Conservation (phyloP, 2,113 vertebrate genomes). For the Amphiprion ocellaris region DNA sequence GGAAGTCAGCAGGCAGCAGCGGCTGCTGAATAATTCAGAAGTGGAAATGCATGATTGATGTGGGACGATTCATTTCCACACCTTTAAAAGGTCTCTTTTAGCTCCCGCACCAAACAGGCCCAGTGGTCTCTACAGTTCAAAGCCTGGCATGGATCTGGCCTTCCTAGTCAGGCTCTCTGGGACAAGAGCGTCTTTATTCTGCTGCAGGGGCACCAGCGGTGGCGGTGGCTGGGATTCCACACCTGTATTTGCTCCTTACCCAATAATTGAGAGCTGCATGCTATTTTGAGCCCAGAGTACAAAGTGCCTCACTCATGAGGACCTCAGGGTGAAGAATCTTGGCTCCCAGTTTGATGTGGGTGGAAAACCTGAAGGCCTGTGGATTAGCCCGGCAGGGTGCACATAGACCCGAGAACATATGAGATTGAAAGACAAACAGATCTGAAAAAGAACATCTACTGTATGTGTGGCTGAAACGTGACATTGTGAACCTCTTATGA, state of each 20-base stretch:
- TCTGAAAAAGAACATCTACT: conserved; percentile 23
- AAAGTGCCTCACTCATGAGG: conserved; percentile 83
- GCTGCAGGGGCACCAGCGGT: conserved; percentile 55
- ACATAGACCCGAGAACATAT: conserved; percentile 38
- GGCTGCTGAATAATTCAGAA: conserved; percentile 89
- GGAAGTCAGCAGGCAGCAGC: conserved; percentile 66
- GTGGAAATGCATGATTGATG: conserved; percentile 93
- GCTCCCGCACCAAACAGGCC: conserved; percentile 62
- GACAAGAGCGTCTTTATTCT: conserved; percentile 88
- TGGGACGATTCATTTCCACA: conserved; percentile 88
- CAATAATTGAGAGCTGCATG: conserved; percentile 92
- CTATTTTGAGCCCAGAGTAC: conserved; percentile 90
- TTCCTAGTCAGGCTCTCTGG: conserved; percentile 75
- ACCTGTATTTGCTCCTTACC: conserved; percentile 96
- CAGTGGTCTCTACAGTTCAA: conserved; percentile 85
- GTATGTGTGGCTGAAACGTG: background rate
- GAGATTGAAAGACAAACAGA: conserved; percentile 40
- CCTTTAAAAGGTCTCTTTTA: conserved; percentile 81
- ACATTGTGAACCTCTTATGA: background rate
- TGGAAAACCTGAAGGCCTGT: conserved; percentile 67
- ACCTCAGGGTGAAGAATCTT: conserved; percentile 65
- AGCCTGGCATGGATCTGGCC: conserved; percentile 74
- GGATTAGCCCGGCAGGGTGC: conserved; percentile 59
- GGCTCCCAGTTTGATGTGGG: conserved; percentile 76
- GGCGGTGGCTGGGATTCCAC: conserved; percentile 84